Conservation (phyloP, 2,113 vertebrate species). For the Ailurus styani region DNA sequence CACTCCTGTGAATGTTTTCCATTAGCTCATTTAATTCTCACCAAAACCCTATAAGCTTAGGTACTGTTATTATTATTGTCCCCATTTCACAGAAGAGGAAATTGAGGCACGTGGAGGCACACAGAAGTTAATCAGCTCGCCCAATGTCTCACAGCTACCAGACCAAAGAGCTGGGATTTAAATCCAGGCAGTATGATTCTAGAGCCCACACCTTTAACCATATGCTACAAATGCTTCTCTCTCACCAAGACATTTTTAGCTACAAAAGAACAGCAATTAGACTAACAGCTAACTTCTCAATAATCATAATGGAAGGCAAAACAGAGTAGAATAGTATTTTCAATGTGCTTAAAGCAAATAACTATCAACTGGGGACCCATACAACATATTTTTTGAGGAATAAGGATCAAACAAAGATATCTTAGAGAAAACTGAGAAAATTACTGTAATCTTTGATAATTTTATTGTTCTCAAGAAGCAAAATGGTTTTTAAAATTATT, state of each 20-base stretch:
- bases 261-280: neutral
- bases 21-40: neutral
- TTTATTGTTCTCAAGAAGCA: neutral
- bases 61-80: neutral
- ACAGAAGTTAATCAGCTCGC: neutral
- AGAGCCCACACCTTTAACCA: neutral
- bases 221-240: neutral
- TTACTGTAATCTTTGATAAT: neutral
- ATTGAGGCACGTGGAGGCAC: neutral
- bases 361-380: neutral
- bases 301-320: neutral
- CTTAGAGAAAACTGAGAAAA: neutral
- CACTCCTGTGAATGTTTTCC: neutral
- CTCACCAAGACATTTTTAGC: neutral
- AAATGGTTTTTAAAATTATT: neutral
- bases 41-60: neutral
- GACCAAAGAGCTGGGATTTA: neutral
- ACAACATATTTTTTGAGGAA: slow-evolving; percentile 7
- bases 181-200: neutral
- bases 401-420: neutral
- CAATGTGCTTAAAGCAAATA: neutral
- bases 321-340: neutral
- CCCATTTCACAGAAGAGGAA: neutral
- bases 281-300: neutral
- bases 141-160: neutral